Percentiles rank a stretch among this genome's conserved stretches.
phyloP scores from a whole-genome alignment of 1,140 invertebrate genomes.

The Drosophila pruinosa region DNA sequence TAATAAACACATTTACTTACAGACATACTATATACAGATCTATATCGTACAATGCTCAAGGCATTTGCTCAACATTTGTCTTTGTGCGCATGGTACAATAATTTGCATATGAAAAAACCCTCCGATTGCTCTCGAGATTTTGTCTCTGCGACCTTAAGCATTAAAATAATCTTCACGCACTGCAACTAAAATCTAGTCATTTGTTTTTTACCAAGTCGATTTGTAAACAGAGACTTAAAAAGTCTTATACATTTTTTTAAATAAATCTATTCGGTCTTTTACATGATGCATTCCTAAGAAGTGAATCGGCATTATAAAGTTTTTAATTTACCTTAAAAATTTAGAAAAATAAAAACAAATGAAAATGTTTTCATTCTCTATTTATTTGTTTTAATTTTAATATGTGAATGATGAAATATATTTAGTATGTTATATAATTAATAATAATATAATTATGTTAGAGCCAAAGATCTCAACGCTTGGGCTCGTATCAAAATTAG shows the following conservation, averaged over 20 bases:
- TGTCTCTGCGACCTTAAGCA: slow-evolving; percentile 23
- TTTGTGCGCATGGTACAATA: slow-evolving; percentile 3
- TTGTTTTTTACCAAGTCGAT: neutral
- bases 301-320: no score
- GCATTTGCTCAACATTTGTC: slow-evolving; percentile 4
- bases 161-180: slow-evolving; percentile 23
- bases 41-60: slow-evolving; percentile 24
- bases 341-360: no score
- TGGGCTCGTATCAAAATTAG: no score
- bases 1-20: slow-evolving; percentile 26
- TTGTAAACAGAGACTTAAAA: slow-evolving; percentile 1
- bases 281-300: no score
- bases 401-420: no score
- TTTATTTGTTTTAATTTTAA: no score
- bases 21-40: slow-evolving; percentile 1
- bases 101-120: slow-evolving; percentile 40
- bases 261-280: no score
- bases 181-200: neutral
- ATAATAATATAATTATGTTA: no score
- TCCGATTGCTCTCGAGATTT: slow-evolving; percentile 1
- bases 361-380: no score
- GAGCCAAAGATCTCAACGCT: neutral
- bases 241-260: no score
- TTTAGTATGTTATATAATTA: no score
- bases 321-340: no score